These are phyloP conservation scores for Drosophila sordidapex DNA, from an alignment of 2,888 invertebrate species.

Conservation along the genomic window DNA sequence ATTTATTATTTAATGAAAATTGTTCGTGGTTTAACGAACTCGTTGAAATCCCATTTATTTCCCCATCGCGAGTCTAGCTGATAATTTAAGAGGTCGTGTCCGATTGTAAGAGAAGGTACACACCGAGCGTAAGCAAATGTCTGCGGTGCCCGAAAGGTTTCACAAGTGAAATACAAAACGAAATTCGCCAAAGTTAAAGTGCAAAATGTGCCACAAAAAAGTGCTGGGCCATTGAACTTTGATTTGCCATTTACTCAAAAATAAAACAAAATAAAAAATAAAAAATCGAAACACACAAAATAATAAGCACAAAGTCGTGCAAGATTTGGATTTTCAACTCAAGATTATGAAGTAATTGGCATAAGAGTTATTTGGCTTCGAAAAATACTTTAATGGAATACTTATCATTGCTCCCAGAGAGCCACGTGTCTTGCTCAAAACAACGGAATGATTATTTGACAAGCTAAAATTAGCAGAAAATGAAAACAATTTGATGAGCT, in stretches of 20 bases:
- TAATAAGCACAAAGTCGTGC: conserved; percentile 34
- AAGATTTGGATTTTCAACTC: conserved; percentile 28
- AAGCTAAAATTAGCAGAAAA: conserved; percentile 33
- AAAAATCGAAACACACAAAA: neutral
- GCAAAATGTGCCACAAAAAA: conserved; percentile 42
- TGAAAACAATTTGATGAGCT: conserved; percentile 28
- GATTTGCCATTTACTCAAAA: conserved; percentile 66
- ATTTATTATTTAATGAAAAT: conserved; percentile 31
- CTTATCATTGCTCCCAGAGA: conserved; percentile 15
- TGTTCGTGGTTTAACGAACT: conserved; percentile 65
- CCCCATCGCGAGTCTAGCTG: conserved; percentile 29
- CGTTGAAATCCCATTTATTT: conserved; percentile 31
- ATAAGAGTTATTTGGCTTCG: conserved; percentile 5
- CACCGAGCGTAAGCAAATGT: conserved; percentile 5
- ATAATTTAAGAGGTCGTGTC: conserved; percentile 31
- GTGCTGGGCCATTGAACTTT: conserved; percentile 56
- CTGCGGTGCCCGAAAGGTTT: conserved; percentile 14
- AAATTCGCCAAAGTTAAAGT: conserved; percentile 6
- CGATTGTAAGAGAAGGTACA: conserved; percentile 33
- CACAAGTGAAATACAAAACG: conserved; percentile 2
- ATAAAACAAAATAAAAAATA: neutral
- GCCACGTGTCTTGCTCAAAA: conserved; percentile 1
- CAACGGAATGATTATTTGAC: conserved; percentile 3
- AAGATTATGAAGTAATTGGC: conserved; percentile 29
- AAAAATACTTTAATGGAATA: conserved; percentile 16